A percentile compares a stretch with the other conserved stretches of the same genome.
These are phyloP conservation scores for Halisarca cf. caerulea DNA, from an alignment of 37 sponge, comb jelly and placozoan species.

Conservation along the genomic window DNA sequence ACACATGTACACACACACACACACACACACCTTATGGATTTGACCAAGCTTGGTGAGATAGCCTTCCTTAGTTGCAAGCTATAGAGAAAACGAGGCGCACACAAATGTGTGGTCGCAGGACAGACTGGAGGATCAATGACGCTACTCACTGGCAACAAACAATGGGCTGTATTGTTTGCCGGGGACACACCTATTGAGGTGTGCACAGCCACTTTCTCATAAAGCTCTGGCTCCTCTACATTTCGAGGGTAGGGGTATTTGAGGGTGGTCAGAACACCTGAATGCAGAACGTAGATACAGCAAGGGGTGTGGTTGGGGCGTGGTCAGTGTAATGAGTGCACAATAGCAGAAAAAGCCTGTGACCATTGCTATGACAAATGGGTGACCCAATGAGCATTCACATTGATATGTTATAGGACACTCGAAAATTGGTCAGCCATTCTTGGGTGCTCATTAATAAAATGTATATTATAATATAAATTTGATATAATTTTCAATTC, in stretches of 20 bases:
- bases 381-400: no score
- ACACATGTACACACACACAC: not conserved
- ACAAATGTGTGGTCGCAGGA: not conserved
- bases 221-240: not conserved
- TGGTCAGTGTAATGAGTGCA: no score
- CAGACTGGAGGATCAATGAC: not conserved
- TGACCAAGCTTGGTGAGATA: constrained; percentile 10
- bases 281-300: not conserved
- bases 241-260: constrained; percentile 7
- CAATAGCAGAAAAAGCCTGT: no score
- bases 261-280: constrained; percentile 20
- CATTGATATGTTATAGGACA: no score
- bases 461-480: no score
- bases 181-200: not conserved
- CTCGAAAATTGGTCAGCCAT: no score
- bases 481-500: no score
- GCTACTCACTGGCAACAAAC: not conserved
- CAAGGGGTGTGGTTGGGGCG: not conserved
- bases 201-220: constrained; percentile 3
- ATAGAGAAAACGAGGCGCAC: not conserved
- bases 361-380: no score
- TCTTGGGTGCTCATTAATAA: no score
- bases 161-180: not conserved
- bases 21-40: not conserved
- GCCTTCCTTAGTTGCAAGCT: constrained; percentile 21